Base-by-base conservation (phyloP, 2,888 invertebrate genomes). In the Euzetes globulus region DNA sequence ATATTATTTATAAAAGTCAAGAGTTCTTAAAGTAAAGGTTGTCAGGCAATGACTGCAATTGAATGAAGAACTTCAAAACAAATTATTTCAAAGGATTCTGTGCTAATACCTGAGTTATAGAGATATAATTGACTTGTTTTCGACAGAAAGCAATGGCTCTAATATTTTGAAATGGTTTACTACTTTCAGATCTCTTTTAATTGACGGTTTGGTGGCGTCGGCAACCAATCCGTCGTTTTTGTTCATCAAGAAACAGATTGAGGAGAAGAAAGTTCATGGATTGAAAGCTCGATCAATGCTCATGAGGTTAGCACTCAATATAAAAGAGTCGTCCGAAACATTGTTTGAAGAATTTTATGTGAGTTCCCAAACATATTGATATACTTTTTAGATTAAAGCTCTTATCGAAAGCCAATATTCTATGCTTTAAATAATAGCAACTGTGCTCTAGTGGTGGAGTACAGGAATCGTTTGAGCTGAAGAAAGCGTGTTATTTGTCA, bases 401-500 rank as follows among this genome's bases (percentile, higher is more conserved):
- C 5, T 4, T n/a, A 60, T 27, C 33, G 33, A 4, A 33, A n/a
- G 11, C n/a, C 27, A 7, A 27, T 19, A 63, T 63, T n/a, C 29
- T 25, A 13, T 11, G 11, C 9, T 13, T 19, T 11, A 55, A 55
- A 63, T 25, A n/a, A 63, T 63, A 63, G 63, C 63, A 63, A 63
- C 63, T 63, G 27, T 63, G 63, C 63, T 33, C 63, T 29, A 63
- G 63, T 63, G 33, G 63, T 63, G 7, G 33, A 19, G 63, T 63
- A 1, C 63, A 63, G 63, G 63, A 63, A 63, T 63, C n/a, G 17
- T 29, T 17, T 33, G 3, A 63, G 29, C 63, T 63, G 4, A 63
- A 63, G 37, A 63, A 25, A 33, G 37, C 63, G n/a, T 63, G 63
- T 33, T 63, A 63, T 63, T 63, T 63, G 37, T 27, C 63, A 63